Evolutionary conservation across 2,888 invertebrate genomes (phyloP).

Genomic region (Phalangium opilio): DNA sequence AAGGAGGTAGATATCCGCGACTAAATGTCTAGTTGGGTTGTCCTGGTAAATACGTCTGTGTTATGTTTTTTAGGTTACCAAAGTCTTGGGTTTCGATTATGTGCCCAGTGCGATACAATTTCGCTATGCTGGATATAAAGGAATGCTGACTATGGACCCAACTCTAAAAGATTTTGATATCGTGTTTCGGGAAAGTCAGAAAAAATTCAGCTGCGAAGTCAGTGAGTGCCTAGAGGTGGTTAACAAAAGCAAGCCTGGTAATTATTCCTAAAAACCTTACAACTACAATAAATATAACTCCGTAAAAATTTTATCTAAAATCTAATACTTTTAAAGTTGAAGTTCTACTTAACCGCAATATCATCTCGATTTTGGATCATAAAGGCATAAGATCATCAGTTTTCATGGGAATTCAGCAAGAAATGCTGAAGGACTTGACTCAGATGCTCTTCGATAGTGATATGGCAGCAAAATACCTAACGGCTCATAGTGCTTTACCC

Average conservation of each 20-base stretch:
- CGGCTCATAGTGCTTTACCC: not conserved
- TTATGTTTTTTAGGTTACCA: not conserved
- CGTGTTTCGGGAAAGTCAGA: too few relatives aligned
- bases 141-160: constrained; percentile 19
- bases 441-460: constrained; percentile 10
- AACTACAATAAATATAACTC: too few relatives aligned
- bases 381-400: constrained; percentile 17
- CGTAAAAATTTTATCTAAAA: too few relatives aligned
- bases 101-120: constrained; percentile 20
- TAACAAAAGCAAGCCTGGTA: too few relatives aligned
- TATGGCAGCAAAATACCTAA: constrained; percentile 8
- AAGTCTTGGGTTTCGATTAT: constrained; percentile 1
- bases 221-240: too few relatives aligned
- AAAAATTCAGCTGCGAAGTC: too few relatives aligned
- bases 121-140: constrained; percentile 21
- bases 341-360: constrained; percentile 20
- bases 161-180: too few relatives aligned
- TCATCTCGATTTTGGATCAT: constrained; percentile 22
- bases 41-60: too few relatives aligned
- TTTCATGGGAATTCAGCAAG: constrained; percentile 10
- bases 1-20: constrained; percentile 10
- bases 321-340: too few relatives aligned
- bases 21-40: too few relatives aligned
- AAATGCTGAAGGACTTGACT: constrained; percentile 11
- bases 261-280: too few relatives aligned